Evolutionary conservation across 2,113 vertebrate species (phyloP), one percentile per base, ranked within the genome.

Genomic region (Lamprologus lemairii): DNA sequence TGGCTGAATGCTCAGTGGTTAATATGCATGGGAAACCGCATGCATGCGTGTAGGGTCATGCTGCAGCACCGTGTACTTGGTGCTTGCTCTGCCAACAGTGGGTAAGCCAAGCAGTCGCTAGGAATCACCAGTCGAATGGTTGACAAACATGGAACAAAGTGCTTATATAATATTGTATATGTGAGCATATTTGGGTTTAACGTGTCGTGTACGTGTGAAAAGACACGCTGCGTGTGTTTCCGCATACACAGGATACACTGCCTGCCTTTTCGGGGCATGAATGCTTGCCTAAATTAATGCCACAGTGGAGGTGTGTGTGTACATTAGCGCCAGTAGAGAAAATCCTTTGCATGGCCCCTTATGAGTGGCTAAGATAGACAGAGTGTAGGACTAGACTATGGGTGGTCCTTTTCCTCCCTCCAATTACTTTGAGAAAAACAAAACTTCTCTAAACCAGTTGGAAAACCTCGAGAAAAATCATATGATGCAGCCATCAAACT

Each of bases 351-450:
- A 73, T 82, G 57, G 82, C 85, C 63, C 47, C 83, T 53, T 81
- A 26, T 65, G 79, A 88, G 84, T 16, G 65, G 40, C 58, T 80
- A 57, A 89, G 49, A 89, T 53, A 79, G 83, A 81, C 78, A 28
- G 63, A 54, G 58, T 57, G 85, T 68, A 57, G 85, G 83, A 92
- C 88, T 87, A 92, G 75, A 75, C 82, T 51, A 84, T 81, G 91
- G 90, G 92, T 95, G 94, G 93, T 92, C 92, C 71, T 83, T 28
- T 75, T 31, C 14, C 8, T 28, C 42, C 42, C 42, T 47, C 23
- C 71, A 49, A 49, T 12, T 78, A 14, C 73, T n/a, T 78, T 78
- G 26, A 78, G 31, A 86, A 83, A 65, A 83, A 21, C 63, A 68
- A 42, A 12, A 35, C 49, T 28, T 82, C 35, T 51, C 19, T 81